These are phyloP conservation scores for Tor tambroides DNA, from an alignment of 2,113 vertebrate species.

Conservation along the genomic window DNA sequence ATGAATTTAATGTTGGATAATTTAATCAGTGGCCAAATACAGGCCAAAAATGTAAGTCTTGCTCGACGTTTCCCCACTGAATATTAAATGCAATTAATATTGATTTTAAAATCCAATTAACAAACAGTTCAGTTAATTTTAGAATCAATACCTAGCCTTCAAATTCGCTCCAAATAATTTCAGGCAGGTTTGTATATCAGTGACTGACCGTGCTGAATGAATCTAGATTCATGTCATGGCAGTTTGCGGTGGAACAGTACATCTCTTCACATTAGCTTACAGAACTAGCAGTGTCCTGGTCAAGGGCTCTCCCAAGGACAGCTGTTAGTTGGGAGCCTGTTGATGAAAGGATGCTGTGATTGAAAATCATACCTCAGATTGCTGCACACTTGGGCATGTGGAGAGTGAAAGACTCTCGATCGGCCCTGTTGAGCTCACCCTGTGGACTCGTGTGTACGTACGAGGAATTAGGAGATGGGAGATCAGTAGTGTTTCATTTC, in stretches of 20 bases:
- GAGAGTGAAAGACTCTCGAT: not conserved
- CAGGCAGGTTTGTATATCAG: not conserved
- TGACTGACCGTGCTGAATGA: not conserved
- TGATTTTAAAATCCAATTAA: not conserved
- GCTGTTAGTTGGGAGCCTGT: conserved; percentile 35
- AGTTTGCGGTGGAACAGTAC: not conserved
- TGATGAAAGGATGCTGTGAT: conserved; percentile 53
- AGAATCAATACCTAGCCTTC: not conserved
- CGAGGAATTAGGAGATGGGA: not conserved
- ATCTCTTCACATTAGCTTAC: conserved; percentile 17
- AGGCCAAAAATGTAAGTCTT: not conserved
- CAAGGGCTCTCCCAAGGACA: conserved; percentile 45
- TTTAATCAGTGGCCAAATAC: not conserved
- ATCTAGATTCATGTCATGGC: not conserved
- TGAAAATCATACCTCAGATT: conserved; percentile 41
- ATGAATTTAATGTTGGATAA: not conserved
- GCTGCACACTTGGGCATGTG: conserved; percentile 13
- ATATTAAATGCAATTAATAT: not conserved
- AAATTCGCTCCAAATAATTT: not conserved
- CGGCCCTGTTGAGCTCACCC: not conserved
- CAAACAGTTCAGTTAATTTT: not conserved
- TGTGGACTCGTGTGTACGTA: not conserved
- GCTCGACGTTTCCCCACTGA: not conserved
- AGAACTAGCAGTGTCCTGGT: conserved; percentile 24
- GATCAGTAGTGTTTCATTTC: conserved; percentile 2